Evolutionary conservation across 2,888 invertebrate genomes (phyloP), one percentile per base, ranked within the genome.

Genomic region (Auanema sp.): DNA sequence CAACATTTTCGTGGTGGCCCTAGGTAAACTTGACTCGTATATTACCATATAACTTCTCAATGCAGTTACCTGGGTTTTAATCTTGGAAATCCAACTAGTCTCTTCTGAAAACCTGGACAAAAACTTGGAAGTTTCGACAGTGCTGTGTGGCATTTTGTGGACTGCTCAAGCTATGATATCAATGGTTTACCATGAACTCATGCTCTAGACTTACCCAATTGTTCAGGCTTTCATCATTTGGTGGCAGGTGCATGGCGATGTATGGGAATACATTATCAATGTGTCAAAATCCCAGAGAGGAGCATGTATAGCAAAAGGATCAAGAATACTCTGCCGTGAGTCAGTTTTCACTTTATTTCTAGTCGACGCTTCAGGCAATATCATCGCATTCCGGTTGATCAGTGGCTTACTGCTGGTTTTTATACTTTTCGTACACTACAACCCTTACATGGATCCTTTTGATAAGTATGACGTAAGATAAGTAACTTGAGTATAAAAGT

Each of bases 51-150:
- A 33, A 3, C 4, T 33, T 33, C 4, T 33, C 33, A 5, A 3
- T 33, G 4, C 33, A 33, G 33, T 33, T 33, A 33, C 33, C 33
- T 33, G 33, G 33, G 4, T 33, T 8, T 33, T 52, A 51, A 11
- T 44, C 33, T 43, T 53, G 44, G 60, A 60, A 44, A n/a, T 49
- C 5, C 12, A 56, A 5, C 49, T 62, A 1, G 51, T 57, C n/a
- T 16, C 16, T 40, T 40, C 33, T 11, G 42, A 25, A 40, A 57
- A 40, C 24, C 53, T 43, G 40, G 40, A 33, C 24, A 18, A 44
- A 16, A 57, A 62, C 57, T 51, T 62, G 11, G 62, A 57, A 41
- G 57, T 57, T 10, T 62, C 62, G 1, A 62, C 62, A 10, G 51
- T 62, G 41, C 21, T 62, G 4, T 62, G 62, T 16, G 24, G 41